phyloP scores from a whole-genome alignment of 1,140 invertebrate species.

The Neodiprion fabricii region DNA sequence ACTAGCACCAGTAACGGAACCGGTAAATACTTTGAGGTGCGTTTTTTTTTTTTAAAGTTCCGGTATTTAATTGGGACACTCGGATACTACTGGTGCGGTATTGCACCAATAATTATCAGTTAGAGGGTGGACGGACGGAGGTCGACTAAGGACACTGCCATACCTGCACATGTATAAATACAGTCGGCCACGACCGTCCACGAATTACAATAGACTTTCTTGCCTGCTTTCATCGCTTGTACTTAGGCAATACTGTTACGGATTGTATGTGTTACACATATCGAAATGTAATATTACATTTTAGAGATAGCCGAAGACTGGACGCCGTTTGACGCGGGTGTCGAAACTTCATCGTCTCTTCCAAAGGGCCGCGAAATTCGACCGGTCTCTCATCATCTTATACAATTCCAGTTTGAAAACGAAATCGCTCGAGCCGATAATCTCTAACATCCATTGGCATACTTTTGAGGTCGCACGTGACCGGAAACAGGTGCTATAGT shows the following conservation, averaged over 20 bases:
- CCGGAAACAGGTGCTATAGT: background rate
- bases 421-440: background rate
- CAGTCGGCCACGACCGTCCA: constrained; percentile 58
- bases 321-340: background rate
- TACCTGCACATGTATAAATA: constrained; percentile 61
- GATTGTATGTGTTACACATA: constrained; percentile 53
- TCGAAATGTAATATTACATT: constrained; percentile 30
- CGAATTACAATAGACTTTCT: constrained; percentile 65
- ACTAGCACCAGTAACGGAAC: constrained; percentile 33
- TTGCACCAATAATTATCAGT: constrained; percentile 42
- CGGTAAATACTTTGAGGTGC: background rate
- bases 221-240: constrained; percentile 59
- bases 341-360: background rate
- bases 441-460: background rate
- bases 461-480: background rate
- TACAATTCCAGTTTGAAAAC: constrained; percentile 1
- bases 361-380: background rate
- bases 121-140: constrained; percentile 46
- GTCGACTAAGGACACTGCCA: constrained; percentile 53
- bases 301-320: background rate
- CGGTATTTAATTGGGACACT: constrained; percentile 33
- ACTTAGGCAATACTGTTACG: constrained; percentile 57
- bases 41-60: constrained; percentile 14
- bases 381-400: background rate
- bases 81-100: constrained; percentile 23